Evolutionary conservation across 2,888 invertebrate genomes (phyloP).

Genomic region (Caenorhabditis sp.): DNA sequence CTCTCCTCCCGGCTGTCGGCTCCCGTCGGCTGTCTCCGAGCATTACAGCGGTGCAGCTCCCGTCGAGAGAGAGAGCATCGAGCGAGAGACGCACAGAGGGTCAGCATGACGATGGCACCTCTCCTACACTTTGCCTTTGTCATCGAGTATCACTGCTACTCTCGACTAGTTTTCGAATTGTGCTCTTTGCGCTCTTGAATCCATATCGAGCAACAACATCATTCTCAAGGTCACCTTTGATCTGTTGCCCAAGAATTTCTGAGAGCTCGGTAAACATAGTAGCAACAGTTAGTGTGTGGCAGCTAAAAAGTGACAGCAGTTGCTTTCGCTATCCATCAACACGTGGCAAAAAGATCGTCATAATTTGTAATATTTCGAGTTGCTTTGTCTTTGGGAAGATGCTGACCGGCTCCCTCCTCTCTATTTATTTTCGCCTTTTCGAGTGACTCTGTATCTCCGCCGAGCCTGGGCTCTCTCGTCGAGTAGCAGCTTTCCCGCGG

Average conservation of each 20-base stretch:
- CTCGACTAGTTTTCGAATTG: background rate
- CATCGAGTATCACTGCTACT: background rate
- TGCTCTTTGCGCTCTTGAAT: background rate
- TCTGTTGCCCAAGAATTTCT: constrained; percentile 1
- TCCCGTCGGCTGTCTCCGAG: constrained; percentile 13
- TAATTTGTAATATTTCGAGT: constrained; percentile 16
- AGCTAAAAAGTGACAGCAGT: constrained; percentile 22
- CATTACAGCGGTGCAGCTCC: constrained; percentile 27
- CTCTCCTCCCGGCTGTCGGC: constrained; percentile 3
- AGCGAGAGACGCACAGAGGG: constrained; percentile 26
- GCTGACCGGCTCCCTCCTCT: constrained; percentile 10
- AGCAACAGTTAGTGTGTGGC: constrained; percentile 7
- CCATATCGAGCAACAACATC: background rate
- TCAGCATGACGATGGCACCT: constrained; percentile 17
- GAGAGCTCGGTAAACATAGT: constrained; percentile 42
- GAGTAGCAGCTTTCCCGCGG: background rate
- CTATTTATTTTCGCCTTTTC: constrained; percentile 38
- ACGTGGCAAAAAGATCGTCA: background rate
- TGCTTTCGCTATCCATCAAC: background rate
- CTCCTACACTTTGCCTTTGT: constrained; percentile 5
- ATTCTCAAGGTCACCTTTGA: constrained; percentile 7
- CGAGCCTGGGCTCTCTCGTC: background rate
- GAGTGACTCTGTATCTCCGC: constrained; percentile 29
- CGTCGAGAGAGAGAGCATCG: constrained; percentile 6
- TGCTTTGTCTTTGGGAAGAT: constrained; percentile 28